A percentile compares a stretch with the other conserved stretches of the same genome.
Evolutionary conservation across 1,140 invertebrate species (phyloP).

Genomic region (Pseudobourletiella spinata): DNA sequence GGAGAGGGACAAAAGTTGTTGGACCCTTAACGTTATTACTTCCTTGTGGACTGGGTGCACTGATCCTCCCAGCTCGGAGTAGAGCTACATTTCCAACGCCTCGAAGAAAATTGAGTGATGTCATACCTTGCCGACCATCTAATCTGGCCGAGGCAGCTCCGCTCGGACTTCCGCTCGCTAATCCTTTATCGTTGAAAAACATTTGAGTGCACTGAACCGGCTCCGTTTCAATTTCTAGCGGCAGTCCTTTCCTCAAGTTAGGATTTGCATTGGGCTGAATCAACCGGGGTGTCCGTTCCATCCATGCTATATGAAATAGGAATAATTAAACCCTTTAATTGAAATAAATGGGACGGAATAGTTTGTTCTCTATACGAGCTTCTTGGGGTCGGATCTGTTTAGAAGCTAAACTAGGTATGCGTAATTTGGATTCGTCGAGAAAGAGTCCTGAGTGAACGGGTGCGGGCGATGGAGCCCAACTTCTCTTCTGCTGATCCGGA

Average conservation of each 20-base stretch:
- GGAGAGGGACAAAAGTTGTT: background rate
- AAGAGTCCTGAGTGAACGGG: no score
- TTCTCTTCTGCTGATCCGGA: no score
- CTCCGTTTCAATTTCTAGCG: background rate
- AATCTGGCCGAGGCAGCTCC: background rate
- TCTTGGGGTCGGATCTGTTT: no score
- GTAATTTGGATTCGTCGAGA: no score
- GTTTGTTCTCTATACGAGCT: no score
- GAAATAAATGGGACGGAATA: no score
- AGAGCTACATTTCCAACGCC: background rate
- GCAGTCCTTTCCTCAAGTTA: background rate
- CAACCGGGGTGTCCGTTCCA: background rate
- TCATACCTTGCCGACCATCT: background rate
- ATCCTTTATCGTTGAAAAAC: conserved; percentile 3
- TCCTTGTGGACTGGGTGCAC: background rate
- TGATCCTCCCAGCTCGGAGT: background rate
- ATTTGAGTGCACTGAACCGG: conserved; percentile 4
- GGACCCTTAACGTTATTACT: background rate
- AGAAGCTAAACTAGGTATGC: no score
- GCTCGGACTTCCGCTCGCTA: background rate
- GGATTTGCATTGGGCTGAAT: background rate
- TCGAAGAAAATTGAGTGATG: background rate
- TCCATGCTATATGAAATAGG: no score
- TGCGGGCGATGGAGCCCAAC: no score
- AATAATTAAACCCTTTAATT: no score